These are phyloP conservation scores for Anoura caudifer DNA, from an alignment of 2,113 vertebrate genomes.

Conservation along the genomic window DNA sequence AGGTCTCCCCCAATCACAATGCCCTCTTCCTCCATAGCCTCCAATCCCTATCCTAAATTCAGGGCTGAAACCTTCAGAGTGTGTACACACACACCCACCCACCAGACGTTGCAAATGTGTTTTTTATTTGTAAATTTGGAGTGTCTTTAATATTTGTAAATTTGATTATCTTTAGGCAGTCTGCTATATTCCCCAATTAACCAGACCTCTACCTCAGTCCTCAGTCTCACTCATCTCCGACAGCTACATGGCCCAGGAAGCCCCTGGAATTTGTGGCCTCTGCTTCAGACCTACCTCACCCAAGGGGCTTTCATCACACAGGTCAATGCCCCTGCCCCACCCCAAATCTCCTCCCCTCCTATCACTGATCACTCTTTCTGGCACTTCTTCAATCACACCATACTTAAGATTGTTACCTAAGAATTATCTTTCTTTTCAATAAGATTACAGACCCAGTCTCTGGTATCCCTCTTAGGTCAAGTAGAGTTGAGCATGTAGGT, in stretches of 20 bases:
- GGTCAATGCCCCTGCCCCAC: neutral
- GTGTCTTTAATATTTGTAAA: neutral
- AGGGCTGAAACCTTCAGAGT: neutral
- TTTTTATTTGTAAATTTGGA: neutral
- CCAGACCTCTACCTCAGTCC: neutral
- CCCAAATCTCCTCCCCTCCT: neutral
- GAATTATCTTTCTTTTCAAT: neutral
- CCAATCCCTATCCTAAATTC: neutral
- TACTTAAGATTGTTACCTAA: neutral
- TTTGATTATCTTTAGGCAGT: neutral
- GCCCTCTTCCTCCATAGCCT: neutral
- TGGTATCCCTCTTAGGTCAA: neutral
- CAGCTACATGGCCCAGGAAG: neutral
- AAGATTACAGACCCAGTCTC: neutral
- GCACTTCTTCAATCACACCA: neutral
- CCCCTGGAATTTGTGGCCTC: neutral
- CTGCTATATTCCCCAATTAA: neutral
- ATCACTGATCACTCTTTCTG: neutral
- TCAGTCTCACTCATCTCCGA: neutral
- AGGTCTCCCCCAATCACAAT: neutral
- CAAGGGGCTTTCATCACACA: neutral
- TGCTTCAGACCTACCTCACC: neutral
- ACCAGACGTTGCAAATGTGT: neutral
- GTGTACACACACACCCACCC: neutral
- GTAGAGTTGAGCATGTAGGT: neutral